Percentiles rank a stretch among this genome's conserved stretches.
Evolutionary conservation across 2,888 invertebrate genomes (phyloP).

Genomic region (Epinotia bilunana): DNA sequence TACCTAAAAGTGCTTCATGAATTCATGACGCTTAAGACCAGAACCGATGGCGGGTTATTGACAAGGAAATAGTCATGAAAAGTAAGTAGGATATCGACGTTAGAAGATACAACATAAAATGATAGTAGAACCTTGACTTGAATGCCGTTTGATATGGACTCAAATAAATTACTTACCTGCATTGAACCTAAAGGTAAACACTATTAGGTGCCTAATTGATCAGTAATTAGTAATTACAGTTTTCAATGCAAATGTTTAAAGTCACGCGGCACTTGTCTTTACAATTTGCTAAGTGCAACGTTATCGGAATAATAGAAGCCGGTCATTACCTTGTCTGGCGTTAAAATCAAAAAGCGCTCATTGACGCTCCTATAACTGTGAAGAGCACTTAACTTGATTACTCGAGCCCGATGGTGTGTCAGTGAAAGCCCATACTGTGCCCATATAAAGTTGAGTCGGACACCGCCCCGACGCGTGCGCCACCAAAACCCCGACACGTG

Average conservation of each 20-base stretch:
- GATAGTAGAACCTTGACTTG: too few species aligned
- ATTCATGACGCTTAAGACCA: too few species aligned
- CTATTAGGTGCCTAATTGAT: constrained; percentile 22
- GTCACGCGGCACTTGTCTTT: constrained; percentile 38
- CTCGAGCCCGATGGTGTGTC: constrained; percentile 67
- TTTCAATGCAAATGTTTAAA: constrained; percentile 33
- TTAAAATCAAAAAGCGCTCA: constrained; percentile 78
- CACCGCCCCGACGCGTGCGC: constrained; percentile 59
- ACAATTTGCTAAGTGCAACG: constrained; percentile 70
- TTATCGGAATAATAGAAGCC: constrained; percentile 64
- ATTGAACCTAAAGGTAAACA: constrained; percentile 13
- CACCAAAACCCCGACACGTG: constrained; percentile 67
- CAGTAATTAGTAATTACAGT: not conserved
- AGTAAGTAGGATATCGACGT: not conserved
- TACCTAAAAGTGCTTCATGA: too few species aligned
- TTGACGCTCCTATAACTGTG: constrained; percentile 66
- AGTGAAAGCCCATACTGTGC: constrained; percentile 59
- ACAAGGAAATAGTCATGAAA: too few species aligned
- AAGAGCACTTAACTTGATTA: constrained; percentile 85
- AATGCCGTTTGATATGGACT: not conserved
- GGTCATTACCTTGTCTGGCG: constrained; percentile 63
- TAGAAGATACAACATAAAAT: too few species aligned
- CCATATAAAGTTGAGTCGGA: constrained; percentile 48
- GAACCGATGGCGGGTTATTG: too few species aligned
- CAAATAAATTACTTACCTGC: not conserved